Evolutionary conservation across 23 tunicate species (phyloP), one percentile per base, ranked within the genome.

Genomic region (Trididemnum nubilum): DNA sequence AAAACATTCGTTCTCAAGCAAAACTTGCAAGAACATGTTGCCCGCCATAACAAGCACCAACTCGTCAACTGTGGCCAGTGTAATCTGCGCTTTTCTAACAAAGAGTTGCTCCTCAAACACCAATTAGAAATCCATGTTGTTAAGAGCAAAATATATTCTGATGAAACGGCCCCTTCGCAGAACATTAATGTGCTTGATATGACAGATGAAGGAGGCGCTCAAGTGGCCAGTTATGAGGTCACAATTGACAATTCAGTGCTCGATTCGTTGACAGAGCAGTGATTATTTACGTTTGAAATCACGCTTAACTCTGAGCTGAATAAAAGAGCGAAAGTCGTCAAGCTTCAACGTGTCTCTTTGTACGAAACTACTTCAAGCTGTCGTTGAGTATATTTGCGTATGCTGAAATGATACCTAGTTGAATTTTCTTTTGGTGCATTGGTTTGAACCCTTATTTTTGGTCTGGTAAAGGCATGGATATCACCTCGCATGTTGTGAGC

Each of bases 1-100:
- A 93, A 93, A 49, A 72, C 89, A 5, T 93, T 93, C 59, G 98
- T 93, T 4, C 84, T 93, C 2, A 50, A 71, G 40, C 98, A 93
- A 35, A 93, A 93, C 69, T 65, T 93, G 33, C 85, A 73, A 29
- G 98, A 93, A 49, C 98, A 93, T 35, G 65, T 39, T 0, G 59
- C 28, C 1, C 80, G 98, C n/a, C 98, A 93, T 60, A 66, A 82
- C 31, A 92, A 92, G 38, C 84, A 85, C 72, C 33, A 69, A 26
- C 66, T 70, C 1, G 35, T 85, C 2, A 69, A 36, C 1, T 85
- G 90, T 66, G 49, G 33, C 21, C 36, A 80, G 21, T 80, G 83
- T 28, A 7, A 36, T 3, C 57, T 2, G 32, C 18, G 23, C 9
- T 80, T 80, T 64, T 29, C 74, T 4, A 80, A 64, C 73, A 34